Conservation (phyloP, 2,888 invertebrate species). For the Lasiommata megera region DNA sequence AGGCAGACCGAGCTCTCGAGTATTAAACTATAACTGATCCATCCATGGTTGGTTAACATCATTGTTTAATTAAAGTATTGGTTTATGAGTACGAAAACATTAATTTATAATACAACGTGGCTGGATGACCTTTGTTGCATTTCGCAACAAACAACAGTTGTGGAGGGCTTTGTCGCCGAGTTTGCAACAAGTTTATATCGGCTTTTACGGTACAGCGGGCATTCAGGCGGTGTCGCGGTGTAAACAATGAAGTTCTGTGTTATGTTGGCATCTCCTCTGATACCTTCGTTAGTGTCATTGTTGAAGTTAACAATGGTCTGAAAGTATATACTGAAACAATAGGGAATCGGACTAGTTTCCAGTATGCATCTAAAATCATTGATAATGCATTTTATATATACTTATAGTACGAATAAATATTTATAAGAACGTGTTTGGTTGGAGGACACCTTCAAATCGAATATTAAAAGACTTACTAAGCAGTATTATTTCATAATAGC, state of each 20-base stretch:
- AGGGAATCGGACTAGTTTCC: too few species aligned
- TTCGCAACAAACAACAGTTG: not conserved
- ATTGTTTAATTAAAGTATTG: too few species aligned
- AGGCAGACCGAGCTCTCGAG: too few species aligned
- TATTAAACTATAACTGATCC: too few species aligned
- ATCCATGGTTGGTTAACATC: too few species aligned
- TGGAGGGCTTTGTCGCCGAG: not conserved
- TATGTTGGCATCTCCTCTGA: not conserved
- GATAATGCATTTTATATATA: too few species aligned
- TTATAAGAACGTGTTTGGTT: too few species aligned
- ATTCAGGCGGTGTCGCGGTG: not conserved
- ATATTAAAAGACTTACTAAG: too few species aligned
- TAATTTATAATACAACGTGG: not conserved
- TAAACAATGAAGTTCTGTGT: not conserved
- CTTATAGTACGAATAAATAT: too few species aligned
- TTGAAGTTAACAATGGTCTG: not conserved
- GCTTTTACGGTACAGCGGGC: constrained; percentile 2
- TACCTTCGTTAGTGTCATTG: not conserved
- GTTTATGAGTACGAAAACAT: not conserved
- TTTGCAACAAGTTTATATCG: constrained; percentile 7
- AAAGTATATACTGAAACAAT: not conserved
- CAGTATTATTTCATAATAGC: too few species aligned
- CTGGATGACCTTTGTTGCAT: not conserved
- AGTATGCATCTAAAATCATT: too few species aligned
- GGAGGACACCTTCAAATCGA: too few species aligned